Percentiles rank a stretch among this genome's conserved stretches.
Conservation (phyloP, 2,113 vertebrate genomes). For the Ardeotis arabs region DNA sequence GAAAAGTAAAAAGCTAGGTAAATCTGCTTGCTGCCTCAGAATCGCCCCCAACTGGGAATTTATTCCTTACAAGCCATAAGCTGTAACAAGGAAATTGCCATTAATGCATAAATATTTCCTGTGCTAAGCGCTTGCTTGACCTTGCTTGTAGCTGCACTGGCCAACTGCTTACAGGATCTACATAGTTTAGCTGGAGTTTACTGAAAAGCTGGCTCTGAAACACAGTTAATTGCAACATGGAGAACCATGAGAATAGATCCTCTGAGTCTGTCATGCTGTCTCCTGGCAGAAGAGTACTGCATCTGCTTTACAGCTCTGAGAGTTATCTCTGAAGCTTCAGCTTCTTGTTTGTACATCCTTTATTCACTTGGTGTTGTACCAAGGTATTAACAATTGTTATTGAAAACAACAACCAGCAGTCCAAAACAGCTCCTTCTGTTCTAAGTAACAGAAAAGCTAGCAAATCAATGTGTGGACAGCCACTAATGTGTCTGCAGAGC, state of each 20-base stretch:
- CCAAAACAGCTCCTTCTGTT: background rate
- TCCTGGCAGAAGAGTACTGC: background rate
- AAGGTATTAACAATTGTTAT: background rate
- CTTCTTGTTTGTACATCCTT: background rate
- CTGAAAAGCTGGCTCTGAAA: slow-evolving; percentile 11
- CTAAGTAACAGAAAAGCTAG: background rate
- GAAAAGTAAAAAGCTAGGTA: background rate
- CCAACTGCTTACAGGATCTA: background rate
- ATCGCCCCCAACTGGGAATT: background rate
- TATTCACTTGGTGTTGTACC: background rate
- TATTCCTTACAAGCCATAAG: background rate
- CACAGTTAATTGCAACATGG: background rate
- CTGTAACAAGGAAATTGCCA: background rate
- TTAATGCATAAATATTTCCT: background rate
- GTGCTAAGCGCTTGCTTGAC: background rate
- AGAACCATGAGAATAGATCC: background rate
- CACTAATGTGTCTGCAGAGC: background rate
- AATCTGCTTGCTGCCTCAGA: background rate
- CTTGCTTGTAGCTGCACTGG: background rate
- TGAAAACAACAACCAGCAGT: background rate
- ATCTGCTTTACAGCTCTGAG: background rate
- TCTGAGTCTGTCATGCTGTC: background rate
- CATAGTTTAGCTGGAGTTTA: background rate
- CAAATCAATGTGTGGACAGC: background rate
- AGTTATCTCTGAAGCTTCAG: background rate